Conservation (phyloP, 2,888 invertebrate species). For the Spilosoma lubricipeda region DNA sequence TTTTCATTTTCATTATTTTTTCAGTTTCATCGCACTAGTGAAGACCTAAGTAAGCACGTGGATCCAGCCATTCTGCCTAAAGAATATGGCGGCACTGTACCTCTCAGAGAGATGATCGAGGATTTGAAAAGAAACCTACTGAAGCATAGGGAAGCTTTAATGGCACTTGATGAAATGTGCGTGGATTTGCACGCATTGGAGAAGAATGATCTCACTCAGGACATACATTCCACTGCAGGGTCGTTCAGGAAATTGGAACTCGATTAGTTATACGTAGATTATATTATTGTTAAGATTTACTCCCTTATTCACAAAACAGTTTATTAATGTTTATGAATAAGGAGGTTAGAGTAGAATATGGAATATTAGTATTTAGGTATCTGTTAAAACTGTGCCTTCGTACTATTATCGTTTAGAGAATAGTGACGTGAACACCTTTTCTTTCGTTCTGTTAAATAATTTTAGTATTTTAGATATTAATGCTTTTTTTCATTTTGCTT, state of each 20-base stretch:
- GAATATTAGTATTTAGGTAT: not conserved
- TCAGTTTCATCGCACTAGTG: conserved; percentile 91
- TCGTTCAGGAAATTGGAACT: conserved; percentile 94
- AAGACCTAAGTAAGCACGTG: conserved; percentile 90
- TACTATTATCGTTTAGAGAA: not conserved
- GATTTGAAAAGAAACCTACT: conserved; percentile 89
- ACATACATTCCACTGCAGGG: conserved; percentile 92
- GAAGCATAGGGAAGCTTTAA: conserved; percentile 88
- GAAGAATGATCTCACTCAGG: conserved; percentile 88
- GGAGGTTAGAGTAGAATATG: conserved; percentile 6
- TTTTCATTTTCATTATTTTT: not conserved
- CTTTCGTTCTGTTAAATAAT: not conserved
- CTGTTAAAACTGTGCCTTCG: not conserved
- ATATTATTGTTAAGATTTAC: not conserved
- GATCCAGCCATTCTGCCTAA: conserved; percentile 92
- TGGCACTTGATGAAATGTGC: conserved; percentile 91
- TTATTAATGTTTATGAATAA: too few relatives aligned
- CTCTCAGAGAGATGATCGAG: conserved; percentile 93
- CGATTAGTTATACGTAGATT: conserved; percentile 82
- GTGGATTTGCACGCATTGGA: conserved; percentile 89
- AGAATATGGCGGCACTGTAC: conserved; percentile 95
- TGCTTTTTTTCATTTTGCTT: conserved; percentile 36
- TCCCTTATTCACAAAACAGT: too few relatives aligned
- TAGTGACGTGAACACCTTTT: not conserved
- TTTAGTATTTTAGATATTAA: not conserved